A percentile compares a stretch with the other conserved stretches of the same genome.
Evolutionary conservation across 2,888 invertebrate species (phyloP).

Genomic region (Melieria picta): DNA sequence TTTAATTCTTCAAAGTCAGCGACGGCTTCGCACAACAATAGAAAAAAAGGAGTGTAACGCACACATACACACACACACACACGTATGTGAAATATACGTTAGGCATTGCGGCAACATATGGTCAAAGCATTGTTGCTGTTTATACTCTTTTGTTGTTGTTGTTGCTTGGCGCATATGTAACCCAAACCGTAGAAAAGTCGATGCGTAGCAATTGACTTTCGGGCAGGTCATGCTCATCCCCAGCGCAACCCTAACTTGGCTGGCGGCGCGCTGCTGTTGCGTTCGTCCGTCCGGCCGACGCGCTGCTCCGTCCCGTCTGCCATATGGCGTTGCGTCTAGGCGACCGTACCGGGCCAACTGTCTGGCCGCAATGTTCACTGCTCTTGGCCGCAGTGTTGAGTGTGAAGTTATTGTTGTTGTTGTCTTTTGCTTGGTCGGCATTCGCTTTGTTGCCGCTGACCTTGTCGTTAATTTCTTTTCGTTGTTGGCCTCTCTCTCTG

Average conservation of each 20-base stretch:
- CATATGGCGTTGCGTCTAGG: conserved; percentile 43
- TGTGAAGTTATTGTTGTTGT: no score
- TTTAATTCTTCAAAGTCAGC: conserved; percentile 31
- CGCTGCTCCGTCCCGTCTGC: conserved; percentile 36
- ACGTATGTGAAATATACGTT: conserved; percentile 8
- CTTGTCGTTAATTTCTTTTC: background rate
- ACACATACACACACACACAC: background rate
- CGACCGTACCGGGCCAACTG: background rate
- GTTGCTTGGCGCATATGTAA: background rate
- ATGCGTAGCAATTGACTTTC: conserved; percentile 7
- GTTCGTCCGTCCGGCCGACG: background rate
- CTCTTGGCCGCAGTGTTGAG: no score
- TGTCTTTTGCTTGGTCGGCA: background rate
- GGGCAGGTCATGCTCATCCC: conserved; percentile 41
- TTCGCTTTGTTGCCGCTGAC: background rate
- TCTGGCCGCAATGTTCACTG: background rate
- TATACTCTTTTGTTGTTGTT: conserved; percentile 7
- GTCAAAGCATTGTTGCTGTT: conserved; percentile 10
- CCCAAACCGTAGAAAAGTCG: background rate
- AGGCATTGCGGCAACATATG: conserved; percentile 22
- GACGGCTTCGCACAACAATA: conserved; percentile 20
- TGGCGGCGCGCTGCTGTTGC: no score
- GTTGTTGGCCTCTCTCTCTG: background rate
- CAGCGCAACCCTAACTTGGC: no score
- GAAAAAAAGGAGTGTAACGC: conserved; percentile 3